phyloP scores from a whole-genome alignment of 1,140 invertebrate species.

The Sesamia nonagrioides region DNA sequence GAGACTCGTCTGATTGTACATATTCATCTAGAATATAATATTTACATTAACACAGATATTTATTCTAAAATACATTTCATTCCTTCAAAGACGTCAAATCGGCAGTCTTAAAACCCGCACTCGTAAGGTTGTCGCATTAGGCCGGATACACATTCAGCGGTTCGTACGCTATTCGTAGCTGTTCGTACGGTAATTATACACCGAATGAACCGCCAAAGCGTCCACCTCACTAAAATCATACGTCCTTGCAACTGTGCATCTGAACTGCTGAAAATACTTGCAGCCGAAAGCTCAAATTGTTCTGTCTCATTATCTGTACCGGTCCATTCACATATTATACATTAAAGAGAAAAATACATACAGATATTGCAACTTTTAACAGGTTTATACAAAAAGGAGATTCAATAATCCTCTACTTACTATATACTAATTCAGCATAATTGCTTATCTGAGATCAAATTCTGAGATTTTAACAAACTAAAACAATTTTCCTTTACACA shows the following conservation, averaged over 20 bases:
- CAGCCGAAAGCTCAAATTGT: slow-evolving; percentile 15
- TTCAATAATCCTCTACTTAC: slow-evolving; percentile 30
- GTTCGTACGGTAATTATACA: too few relatives aligned
- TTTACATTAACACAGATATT: slow-evolving; percentile 67
- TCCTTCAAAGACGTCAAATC: slow-evolving; percentile 51
- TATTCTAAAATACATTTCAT: slow-evolving; percentile 59
- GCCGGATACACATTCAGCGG: slow-evolving; percentile 26
- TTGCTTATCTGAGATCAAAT: slow-evolving; percentile 81
- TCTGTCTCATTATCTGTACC: slow-evolving; percentile 28
- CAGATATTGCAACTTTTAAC: slow-evolving; percentile 45
- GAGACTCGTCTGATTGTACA: slow-evolving; percentile 48
- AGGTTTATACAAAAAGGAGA: slow-evolving; percentile 38
- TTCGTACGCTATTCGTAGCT: too few relatives aligned
- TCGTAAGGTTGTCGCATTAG: slow-evolving; percentile 33
- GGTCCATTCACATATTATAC: slow-evolving; percentile 28
- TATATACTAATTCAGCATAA: slow-evolving; percentile 71
- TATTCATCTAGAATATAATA: slow-evolving; percentile 52
- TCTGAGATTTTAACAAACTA: slow-evolving; percentile 60
- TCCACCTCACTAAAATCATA: background rate
- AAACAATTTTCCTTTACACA: slow-evolving; percentile 47
- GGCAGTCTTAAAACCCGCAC: slow-evolving; percentile 66
- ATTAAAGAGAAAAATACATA: slow-evolving; percentile 42
- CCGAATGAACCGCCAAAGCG: background rate
- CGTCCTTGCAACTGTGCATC: background rate
- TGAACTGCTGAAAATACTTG: slow-evolving; percentile 28